Evolutionary conservation across 2,797 vertebrate genomes (phyloP).

Genomic region (Onychomys leucogaster): DNA sequence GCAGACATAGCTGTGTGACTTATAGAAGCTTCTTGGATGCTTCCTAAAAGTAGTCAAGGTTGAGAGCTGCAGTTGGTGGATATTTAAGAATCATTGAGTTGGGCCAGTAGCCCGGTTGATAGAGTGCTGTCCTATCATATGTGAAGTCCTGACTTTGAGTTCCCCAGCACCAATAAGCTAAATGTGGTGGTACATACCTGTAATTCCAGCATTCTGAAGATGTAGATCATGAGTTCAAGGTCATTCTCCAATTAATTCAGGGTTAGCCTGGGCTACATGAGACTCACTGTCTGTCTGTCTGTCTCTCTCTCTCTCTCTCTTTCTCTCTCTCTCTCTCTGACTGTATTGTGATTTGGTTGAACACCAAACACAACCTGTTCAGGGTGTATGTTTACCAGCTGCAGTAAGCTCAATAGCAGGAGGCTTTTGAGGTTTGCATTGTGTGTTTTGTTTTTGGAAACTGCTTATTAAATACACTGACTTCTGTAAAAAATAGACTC

Average conservation of each 20-base stretch:
- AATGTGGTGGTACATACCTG: neutral
- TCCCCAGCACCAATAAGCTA: neutral
- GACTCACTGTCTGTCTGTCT: neutral
- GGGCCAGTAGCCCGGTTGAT: neutral
- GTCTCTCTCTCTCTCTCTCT: neutral
- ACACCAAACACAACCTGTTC: neutral
- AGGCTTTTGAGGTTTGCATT: neutral
- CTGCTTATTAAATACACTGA: constrained; percentile 13
- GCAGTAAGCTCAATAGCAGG: neutral
- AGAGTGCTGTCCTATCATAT: neutral
- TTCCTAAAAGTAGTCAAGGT: neutral
- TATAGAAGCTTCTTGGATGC: neutral
- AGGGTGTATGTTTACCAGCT: neutral
- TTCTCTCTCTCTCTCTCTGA: neutral
- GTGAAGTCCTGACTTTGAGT: neutral
- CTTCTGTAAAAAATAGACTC: neutral
- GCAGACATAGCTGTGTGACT: neutral
- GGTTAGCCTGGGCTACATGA: neutral
- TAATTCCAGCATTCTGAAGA: neutral
- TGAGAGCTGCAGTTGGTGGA: neutral
- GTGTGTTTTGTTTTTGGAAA: neutral
- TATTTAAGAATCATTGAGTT: neutral
- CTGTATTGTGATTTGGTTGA: neutral
- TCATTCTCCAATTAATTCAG: neutral
- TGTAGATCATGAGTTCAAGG: neutral